phyloP scores from a whole-genome alignment of 2,113 vertebrate species.

The Erythrocercus mccallii region DNA sequence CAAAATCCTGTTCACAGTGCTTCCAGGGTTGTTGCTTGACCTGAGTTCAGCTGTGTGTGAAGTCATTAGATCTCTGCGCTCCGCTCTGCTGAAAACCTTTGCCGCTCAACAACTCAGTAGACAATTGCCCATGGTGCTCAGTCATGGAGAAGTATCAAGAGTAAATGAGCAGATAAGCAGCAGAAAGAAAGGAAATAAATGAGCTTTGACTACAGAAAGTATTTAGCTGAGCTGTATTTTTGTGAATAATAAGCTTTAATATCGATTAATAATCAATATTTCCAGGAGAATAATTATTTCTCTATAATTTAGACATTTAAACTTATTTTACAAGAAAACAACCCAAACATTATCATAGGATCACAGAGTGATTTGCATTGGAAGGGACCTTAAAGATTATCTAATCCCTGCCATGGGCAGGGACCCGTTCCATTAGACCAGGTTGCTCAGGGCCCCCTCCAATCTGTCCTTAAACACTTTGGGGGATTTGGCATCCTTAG shows the following conservation, averaged over 20 bases:
- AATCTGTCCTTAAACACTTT: neutral
- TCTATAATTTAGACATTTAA: neutral
- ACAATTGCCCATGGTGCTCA: rapidly evolving
- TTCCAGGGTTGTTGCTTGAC: neutral
- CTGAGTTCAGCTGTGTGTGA: neutral
- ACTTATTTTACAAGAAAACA: neutral
- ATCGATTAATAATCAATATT: neutral
- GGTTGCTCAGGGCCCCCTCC: neutral
- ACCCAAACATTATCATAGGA: neutral
- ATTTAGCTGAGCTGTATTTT: neutral
- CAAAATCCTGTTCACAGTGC: neutral
- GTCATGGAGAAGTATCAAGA: neutral
- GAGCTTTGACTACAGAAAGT: neutral
- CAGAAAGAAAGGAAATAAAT: neutral
- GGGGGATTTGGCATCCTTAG: neutral
- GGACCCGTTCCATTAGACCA: neutral
- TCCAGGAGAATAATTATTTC: neutral
- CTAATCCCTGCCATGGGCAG: neutral
- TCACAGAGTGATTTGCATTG: neutral
- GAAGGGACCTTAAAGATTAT: neutral
- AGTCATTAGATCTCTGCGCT: neutral
- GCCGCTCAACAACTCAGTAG: neutral
- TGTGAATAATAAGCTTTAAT: neutral
- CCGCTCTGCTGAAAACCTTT: neutral
- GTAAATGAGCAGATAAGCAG: neutral